Base-by-base conservation (phyloP, 2,797 vertebrate genomes). In the Tolypeutes matacus region DNA sequence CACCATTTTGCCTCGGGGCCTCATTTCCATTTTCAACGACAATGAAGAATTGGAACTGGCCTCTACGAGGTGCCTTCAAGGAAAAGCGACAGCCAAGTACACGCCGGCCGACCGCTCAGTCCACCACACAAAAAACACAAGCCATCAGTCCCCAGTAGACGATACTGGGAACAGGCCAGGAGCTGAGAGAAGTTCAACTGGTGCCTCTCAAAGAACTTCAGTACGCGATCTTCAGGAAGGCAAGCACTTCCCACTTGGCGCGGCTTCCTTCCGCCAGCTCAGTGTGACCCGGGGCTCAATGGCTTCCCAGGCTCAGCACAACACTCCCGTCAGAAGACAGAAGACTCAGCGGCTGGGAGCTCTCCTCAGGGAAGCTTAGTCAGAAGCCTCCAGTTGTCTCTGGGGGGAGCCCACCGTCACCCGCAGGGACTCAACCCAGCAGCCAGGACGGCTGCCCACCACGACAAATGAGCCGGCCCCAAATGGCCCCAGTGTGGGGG, bases 21-120 rank as follows among this genome's bases (percentile, higher is more conserved):
- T 5, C 53, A 42, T 39, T 58, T 92, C 91, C 95, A 80, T 89
- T 69, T 86, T 97, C 96, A 95, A 73, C 17, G 58, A 5, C 36
- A 62, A 9, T 31, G 73, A 83, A 92, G 93, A 93, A 87, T 11
- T 29, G 15, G 83, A 95, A 78, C 25, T 51, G 88, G 92, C 76
- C 49, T 75, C 90, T 34, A 25, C 11, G 46, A 51, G 0, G 2
- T 4, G 51, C 64, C 34, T 36, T 42, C 6, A 36, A 4, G 84
- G 86, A 82, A n/a, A 49, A 34, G 72, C 60, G 49, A 31, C 14
- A 10, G 65, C 51, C 34, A 0, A 3, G 11, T 1, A 1, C 56
- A 5, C 21, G n/a, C 0, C 17, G 6, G 2, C 34, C 11, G 0
- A 15, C 34, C 64, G 2, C 2, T 0, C 0, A 0, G 21, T 49